A percentile compares a stretch with the other conserved stretches of the same genome.
phyloP scores from a whole-genome alignment of 2,113 vertebrate species.

The Mirounga angustirostris region DNA sequence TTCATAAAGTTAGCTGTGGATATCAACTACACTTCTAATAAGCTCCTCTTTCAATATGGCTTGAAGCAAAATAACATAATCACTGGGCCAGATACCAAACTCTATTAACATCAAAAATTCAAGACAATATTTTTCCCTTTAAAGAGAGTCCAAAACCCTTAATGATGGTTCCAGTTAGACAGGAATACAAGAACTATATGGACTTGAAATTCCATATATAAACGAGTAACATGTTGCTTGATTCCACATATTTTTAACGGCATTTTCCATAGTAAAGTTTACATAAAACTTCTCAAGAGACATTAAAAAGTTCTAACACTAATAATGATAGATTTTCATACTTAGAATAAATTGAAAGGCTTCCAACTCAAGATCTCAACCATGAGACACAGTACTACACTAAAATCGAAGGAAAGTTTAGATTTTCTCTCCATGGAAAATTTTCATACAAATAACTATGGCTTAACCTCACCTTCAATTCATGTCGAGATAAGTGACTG shows the following conservation, averaged over 20 bases:
- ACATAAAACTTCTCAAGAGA: slow-evolving; percentile 38
- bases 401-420: neutral
- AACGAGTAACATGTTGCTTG: slow-evolving; percentile 53
- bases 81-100: slow-evolving; percentile 47
- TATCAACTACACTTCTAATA: slow-evolving; percentile 52
- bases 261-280: slow-evolving; percentile 71
- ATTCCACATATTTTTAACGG: slow-evolving; percentile 50
- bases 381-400: neutral
- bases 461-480: slow-evolving; percentile 19
- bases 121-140: slow-evolving; percentile 67
- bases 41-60: slow-evolving; percentile 35
- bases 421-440: slow-evolving; percentile 38
- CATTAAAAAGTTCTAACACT: slow-evolving; percentile 36
- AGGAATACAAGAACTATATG: slow-evolving; percentile 16
- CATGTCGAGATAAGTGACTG: neutral
- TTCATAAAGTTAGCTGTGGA: slow-evolving; percentile 47
- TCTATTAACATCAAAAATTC: slow-evolving; percentile 63
- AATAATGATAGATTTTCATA: slow-evolving; percentile 49
- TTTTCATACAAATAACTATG: slow-evolving; percentile 38
- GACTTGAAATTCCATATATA: slow-evolving; percentile 15
- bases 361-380: slow-evolving; percentile 43
- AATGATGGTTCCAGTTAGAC: slow-evolving; percentile 43
- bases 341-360: slow-evolving; percentile 5
- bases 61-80: slow-evolving; percentile 67
- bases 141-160: slow-evolving; percentile 62